These are phyloP conservation scores for Enteromius viviparus DNA, from an alignment of 2,797 vertebrate species.

Conservation along the genomic window DNA sequence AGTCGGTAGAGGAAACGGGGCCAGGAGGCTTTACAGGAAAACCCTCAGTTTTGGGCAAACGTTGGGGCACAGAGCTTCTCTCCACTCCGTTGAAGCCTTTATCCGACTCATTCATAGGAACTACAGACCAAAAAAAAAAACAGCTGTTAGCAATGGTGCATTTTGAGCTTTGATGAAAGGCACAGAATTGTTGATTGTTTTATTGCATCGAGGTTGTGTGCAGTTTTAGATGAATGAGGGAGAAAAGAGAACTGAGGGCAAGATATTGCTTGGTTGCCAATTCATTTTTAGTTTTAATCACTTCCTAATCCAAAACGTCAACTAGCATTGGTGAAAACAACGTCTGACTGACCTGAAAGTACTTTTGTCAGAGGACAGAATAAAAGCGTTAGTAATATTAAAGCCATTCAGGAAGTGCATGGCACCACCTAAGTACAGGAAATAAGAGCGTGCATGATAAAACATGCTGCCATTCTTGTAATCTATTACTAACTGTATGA, in stretches of 20 bases:
- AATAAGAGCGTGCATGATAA: slow-evolving; percentile 9
- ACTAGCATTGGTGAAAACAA: slow-evolving; percentile 9
- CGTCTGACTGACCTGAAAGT: neutral
- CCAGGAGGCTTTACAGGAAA: slow-evolving; percentile 65
- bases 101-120: slow-evolving; percentile 69
- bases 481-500: neutral
- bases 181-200: neutral
- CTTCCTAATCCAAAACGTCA: slow-evolving; percentile 1
- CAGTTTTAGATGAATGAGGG: neutral
- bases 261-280: neutral
- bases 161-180: neutral
- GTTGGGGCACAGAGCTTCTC: slow-evolving; percentile 63
- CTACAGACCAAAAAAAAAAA: slow-evolving; percentile 58
- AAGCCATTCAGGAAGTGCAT: slow-evolving; percentile 3
- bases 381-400: neutral
- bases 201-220: neutral
- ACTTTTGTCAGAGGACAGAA: neutral
- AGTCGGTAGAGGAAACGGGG: slow-evolving; percentile 64
- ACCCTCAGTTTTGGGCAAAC: slow-evolving; percentile 64
- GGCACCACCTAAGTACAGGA: neutral
- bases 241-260: neutral
- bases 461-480: neutral
- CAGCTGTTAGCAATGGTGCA: neutral
- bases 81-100: slow-evolving; percentile 71
- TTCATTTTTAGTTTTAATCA: neutral